Conservation (phyloP, 2,888 invertebrate species). For the Acanthoscelides obtectus region DNA sequence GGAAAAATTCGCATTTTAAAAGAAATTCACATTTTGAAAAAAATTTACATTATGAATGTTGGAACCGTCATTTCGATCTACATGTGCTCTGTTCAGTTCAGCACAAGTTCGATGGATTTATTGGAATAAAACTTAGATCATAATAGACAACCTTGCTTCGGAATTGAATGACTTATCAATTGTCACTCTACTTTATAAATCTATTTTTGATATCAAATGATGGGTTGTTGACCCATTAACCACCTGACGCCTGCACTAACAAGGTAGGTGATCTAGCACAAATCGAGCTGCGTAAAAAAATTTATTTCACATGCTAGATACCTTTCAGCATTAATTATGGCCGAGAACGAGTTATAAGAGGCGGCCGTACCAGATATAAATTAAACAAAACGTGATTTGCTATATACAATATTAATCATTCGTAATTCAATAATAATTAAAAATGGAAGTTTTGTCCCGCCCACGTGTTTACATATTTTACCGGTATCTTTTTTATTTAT, state of each 20-base stretch:
- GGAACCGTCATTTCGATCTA: too few relatives aligned
- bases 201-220: too few relatives aligned
- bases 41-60: too few relatives aligned
- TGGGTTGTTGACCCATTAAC: too few relatives aligned
- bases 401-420: neutral
- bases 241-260: neutral
- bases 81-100: too few relatives aligned
- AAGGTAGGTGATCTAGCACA: neutral
- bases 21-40: too few relatives aligned
- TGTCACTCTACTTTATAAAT: too few relatives aligned
- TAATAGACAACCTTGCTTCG: too few relatives aligned
- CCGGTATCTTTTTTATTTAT: neutral
- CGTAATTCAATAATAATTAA: neutral
- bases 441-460: neutral
- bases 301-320: neutral
- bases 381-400: neutral
- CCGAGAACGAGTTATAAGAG: neutral
- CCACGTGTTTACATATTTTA: neutral
- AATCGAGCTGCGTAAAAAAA: neutral
- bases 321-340: neutral
- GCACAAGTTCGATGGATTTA: too few relatives aligned
- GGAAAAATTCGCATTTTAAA: too few relatives aligned
- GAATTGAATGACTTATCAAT: too few relatives aligned
- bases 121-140: too few relatives aligned
- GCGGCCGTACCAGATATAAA: neutral